phyloP scores from a whole-genome alignment of 2,797 vertebrate species.

The Epinephelus coioides region DNA sequence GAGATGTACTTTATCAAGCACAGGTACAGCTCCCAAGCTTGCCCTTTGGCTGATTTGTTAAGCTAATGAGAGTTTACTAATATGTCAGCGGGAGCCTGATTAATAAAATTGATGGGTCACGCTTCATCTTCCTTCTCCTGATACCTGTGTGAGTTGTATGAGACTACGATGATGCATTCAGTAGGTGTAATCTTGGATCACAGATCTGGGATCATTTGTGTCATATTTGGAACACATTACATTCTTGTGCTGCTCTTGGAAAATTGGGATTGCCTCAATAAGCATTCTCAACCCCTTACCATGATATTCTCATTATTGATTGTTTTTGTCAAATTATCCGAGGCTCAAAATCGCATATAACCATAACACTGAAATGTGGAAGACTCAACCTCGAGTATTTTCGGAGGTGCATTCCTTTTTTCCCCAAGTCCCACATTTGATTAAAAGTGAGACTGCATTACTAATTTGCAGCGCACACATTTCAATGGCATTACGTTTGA shows the following conservation, averaged over 20 bases:
- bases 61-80: constrained; percentile 63
- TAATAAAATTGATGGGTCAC: constrained; percentile 60
- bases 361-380: constrained; percentile 43
- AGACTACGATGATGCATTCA: constrained; percentile 32
- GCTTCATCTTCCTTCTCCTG: constrained; percentile 41
- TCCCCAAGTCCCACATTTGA: constrained; percentile 68
- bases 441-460: constrained; percentile 76
- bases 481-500: constrained; percentile 77
- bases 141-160: constrained; percentile 20
- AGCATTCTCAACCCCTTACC: constrained; percentile 46
- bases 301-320: constrained; percentile 60
- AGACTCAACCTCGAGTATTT: constrained; percentile 58
- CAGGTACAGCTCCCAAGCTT: constrained; percentile 36
- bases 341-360: constrained; percentile 63
- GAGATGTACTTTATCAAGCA: constrained; percentile 32
- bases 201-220: constrained; percentile 45
- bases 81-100: constrained; percentile 54
- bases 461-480: constrained; percentile 73
- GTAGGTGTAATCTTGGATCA: constrained; percentile 50
- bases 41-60: constrained; percentile 48
- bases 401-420: constrained; percentile 51
- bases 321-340: constrained; percentile 64
- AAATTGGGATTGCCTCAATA: constrained; percentile 45
- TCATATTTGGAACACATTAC: constrained; percentile 56
- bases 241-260: constrained; percentile 32